Percentiles rank a stretch among this genome's conserved stretches.
phyloP scores from a whole-genome alignment of 1,140 invertebrate genomes.

The Acromyrmex charruanus region DNA sequence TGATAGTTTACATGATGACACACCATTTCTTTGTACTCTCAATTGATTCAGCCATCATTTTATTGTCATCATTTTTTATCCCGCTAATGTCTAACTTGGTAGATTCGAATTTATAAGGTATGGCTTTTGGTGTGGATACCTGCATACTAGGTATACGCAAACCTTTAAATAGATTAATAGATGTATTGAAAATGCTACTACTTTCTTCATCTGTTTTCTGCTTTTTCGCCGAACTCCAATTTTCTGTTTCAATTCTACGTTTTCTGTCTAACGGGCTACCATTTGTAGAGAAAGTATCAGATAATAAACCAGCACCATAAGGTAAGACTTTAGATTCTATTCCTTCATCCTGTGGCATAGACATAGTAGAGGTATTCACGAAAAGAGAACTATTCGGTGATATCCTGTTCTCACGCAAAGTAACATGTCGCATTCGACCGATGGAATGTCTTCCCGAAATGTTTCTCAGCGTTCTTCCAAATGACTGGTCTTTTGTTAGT shows the following conservation, averaged over 20 bases:
- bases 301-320: conserved; percentile 67
- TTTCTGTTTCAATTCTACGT: conserved; percentile 74
- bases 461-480: conserved; percentile 79
- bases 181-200: conserved; percentile 76
- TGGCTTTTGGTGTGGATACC: conserved; percentile 75
- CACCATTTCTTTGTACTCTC: conserved; percentile 80
- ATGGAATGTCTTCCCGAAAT: conserved; percentile 80
- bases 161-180: conserved; percentile 75
- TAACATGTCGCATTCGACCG: conserved; percentile 78
- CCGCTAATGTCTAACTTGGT: conserved; percentile 70
- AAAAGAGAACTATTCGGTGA: conserved; percentile 82
- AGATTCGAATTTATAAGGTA: conserved; percentile 74
- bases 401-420: conserved; percentile 75
- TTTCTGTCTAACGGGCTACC: conserved; percentile 76
- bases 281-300: conserved; percentile 66
- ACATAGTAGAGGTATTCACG: conserved; percentile 79
- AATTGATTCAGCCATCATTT: conserved; percentile 34
- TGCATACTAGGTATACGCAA: conserved; percentile 72
- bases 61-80: conserved; percentile 55
- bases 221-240: conserved; percentile 72
- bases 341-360: conserved; percentile 71
- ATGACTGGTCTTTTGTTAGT: conserved; percentile 74
- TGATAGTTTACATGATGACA: conserved; percentile 79
- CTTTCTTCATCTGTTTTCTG: conserved; percentile 71
- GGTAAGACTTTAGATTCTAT: conserved; percentile 71